These are phyloP conservation scores for Rhyzopertha dominica DNA, from an alignment of 1,140 invertebrate species.

Conservation along the genomic window DNA sequence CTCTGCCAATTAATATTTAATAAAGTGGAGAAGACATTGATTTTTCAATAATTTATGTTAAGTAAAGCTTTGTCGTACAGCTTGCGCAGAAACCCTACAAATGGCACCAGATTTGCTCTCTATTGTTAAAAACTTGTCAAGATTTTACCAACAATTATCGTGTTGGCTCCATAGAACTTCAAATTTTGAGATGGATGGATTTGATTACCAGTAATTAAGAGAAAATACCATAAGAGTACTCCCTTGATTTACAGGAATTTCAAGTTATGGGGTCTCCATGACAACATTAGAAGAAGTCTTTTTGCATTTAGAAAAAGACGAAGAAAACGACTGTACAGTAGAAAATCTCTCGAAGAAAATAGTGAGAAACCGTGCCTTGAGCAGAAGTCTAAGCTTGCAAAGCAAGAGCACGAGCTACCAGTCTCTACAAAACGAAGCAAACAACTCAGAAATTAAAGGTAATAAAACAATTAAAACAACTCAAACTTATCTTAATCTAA, in stretches of 20 bases:
- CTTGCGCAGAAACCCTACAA: too few species aligned
- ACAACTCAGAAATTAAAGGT: constrained; percentile 18
- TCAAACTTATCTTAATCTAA: not conserved
- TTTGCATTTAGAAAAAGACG: constrained; percentile 68
- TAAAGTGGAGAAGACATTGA: too few species aligned
- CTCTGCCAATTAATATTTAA: too few species aligned
- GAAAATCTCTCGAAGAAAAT: constrained; percentile 69
- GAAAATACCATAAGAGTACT: not conserved
- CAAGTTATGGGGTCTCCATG: constrained; percentile 88
- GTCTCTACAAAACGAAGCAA: constrained; percentile 62
- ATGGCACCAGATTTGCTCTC: too few species aligned
- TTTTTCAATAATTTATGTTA: too few species aligned
- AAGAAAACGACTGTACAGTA: constrained; percentile 56
- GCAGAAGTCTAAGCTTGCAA: constrained; percentile 62
- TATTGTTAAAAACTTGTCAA: too few species aligned
- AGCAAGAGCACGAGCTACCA: constrained; percentile 69
- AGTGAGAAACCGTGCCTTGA: constrained; percentile 63
- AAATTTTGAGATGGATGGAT: too few species aligned
- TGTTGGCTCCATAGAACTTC: too few species aligned
- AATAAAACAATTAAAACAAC: not conserved
- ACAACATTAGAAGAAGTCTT: constrained; percentile 89
- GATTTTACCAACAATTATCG: too few species aligned
- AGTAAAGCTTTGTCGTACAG: too few species aligned
- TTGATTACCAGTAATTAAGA: too few species aligned
- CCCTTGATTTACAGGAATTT: constrained; percentile 55